A percentile compares a stretch with the other conserved stretches of the same genome.
phyloP scores from a whole-genome alignment of 2,888 invertebrate genomes.

The Tetheella fluctuosa region DNA sequence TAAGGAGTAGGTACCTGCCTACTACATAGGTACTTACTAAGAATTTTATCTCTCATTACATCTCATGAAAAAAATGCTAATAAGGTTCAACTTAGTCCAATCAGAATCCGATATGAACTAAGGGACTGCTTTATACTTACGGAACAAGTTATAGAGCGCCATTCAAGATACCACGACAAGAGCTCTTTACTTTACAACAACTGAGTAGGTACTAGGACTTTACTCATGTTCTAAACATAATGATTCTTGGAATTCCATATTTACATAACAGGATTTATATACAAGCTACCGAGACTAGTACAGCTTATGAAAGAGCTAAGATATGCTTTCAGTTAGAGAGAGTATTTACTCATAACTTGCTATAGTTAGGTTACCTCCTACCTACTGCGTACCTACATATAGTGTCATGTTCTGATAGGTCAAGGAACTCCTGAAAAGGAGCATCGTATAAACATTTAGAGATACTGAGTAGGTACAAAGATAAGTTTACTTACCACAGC shows the following conservation, averaged over 20 bases:
- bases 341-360: background rate
- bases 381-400: background rate
- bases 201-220: background rate
- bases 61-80: background rate
- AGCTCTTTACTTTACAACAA: background rate
- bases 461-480: background rate
- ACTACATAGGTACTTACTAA: background rate
- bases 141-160: background rate
- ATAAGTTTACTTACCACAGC: constrained; percentile 91
- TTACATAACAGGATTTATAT: background rate
- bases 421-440: background rate
- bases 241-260: background rate
- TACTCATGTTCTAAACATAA: background rate
- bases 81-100: constrained; percentile 14
- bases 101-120: constrained; percentile 20
- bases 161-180: background rate
- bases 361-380: background rate
- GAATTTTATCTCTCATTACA: too few species aligned
- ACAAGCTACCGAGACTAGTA: background rate
- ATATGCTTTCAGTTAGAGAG: background rate
- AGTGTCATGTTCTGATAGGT: background rate
- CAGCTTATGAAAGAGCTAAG: background rate
- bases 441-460: too few species aligned
- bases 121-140: background rate
- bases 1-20: too few species aligned